Percentiles rank a stretch among this genome's conserved stretches.
Evolutionary conservation across 2,797 vertebrate species (phyloP).

Genomic region (Xenentodon cancila): DNA sequence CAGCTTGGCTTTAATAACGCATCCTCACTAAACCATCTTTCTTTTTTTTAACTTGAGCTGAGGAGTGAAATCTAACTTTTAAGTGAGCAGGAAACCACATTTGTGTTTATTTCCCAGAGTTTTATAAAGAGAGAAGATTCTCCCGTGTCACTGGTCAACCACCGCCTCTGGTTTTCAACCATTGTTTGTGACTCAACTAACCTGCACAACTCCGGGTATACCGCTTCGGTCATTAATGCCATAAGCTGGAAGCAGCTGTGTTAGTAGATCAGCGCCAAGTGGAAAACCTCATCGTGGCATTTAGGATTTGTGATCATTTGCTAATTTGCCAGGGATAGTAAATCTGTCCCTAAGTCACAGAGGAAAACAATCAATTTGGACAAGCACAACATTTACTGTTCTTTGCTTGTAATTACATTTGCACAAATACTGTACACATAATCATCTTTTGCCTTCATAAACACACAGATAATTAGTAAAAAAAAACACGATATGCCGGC

Average conservation of each 20-base stretch:
- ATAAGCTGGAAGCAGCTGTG: not conserved
- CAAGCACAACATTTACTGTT: conserved; percentile 30
- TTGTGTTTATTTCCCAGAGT: too few species aligned
- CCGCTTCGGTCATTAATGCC: not conserved
- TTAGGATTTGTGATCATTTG: not conserved
- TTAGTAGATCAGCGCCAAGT: not conserved
- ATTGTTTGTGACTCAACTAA: too few species aligned
- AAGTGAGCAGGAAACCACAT: too few species aligned
- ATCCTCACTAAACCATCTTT: too few species aligned
- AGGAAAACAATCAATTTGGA: conserved; percentile 40
- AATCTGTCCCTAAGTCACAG: conserved; percentile 3
- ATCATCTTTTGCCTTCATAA: conserved; percentile 14
- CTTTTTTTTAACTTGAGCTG: too few species aligned
- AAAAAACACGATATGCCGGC: conserved; percentile 33
- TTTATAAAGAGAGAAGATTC: too few species aligned
- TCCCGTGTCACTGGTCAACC: too few species aligned
- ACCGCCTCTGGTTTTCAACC: too few species aligned
- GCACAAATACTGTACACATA: conserved; percentile 11
- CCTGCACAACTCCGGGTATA: not conserved
- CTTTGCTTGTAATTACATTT: conserved; percentile 14
- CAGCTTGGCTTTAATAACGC: too few species aligned
- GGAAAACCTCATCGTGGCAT: not conserved
- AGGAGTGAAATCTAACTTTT: too few species aligned
- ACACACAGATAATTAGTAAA: conserved; percentile 6
- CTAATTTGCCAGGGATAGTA: not conserved